Base-by-base conservation (phyloP, 2,888 invertebrate species). In the Gisinianus flammeolus region DNA sequence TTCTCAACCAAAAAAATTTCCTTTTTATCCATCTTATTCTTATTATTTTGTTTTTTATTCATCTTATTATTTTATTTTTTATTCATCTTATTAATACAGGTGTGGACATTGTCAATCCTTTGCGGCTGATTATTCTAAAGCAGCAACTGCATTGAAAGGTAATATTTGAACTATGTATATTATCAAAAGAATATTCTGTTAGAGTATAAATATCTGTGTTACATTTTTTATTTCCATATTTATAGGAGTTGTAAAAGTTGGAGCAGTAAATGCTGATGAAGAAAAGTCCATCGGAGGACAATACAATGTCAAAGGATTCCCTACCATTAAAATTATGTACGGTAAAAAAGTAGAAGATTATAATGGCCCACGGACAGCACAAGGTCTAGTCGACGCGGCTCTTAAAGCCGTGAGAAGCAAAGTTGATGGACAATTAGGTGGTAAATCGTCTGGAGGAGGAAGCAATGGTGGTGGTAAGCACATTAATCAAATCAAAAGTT, bases 271-370 rank as follows among this genome's bases (percentile, higher is more conserved):
- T 89, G 95, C 94, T 62, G 97, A 98, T 86, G 91, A 94, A 70
- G 93, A 98, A 86, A 92, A 93, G 85, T 91, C 93, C 5, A 88
- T 98, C 0, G 93, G 92, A 44, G 90, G 91, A 0, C 91, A 92
- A 85, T 98, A 91, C 88, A 92, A 92, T 62, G 93, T 99, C 52
- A 89, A 90, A 83, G 97, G 98, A 71, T 99, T 97, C 87, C 99
- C 99, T 2, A 96, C 98, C 0, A 92, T 99, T 81, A 99, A 98
- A 88, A 92, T 99, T 67, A 98, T 99, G 87, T 94, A 93, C 0
- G 89, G 90, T 0, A 92, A 94, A 87, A 97, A 97, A 87, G 95
- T 97, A 5, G 91, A 91, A 54, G 94, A 96, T 81, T 98, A 91
- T 87, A 92, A 92, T 86, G 96, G 96, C 0, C 91, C 91, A 70